Percentiles rank a stretch among this genome's conserved stretches.
Evolutionary conservation across 2,888 invertebrate genomes (phyloP).

Genomic region (Philereme transversata): DNA sequence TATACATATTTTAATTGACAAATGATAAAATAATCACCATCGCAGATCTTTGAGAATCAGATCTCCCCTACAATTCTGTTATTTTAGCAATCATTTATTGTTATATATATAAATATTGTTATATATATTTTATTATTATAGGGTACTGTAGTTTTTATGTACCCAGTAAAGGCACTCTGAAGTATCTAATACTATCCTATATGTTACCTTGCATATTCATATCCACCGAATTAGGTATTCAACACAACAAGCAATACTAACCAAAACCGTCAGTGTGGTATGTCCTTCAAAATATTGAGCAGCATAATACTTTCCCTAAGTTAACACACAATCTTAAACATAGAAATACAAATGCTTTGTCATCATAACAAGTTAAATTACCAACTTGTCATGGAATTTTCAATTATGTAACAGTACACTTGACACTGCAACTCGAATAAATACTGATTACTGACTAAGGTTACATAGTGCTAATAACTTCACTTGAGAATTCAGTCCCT

Average conservation of each 20-base stretch:
- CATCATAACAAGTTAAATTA: constrained; percentile 27
- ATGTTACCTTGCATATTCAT: constrained; percentile 13
- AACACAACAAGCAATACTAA: constrained; percentile 18
- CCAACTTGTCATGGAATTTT: constrained; percentile 37
- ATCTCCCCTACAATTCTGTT: too few relatives aligned
- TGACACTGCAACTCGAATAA: constrained; percentile 43
- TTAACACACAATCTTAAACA: constrained; percentile 13
- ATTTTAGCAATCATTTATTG: too few relatives aligned
- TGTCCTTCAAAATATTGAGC: constrained; percentile 29
- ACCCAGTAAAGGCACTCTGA: constrained; percentile 22
- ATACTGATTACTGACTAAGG: constrained; percentile 54
- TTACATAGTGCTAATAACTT: constrained; percentile 35
- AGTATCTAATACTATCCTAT: constrained; percentile 20
- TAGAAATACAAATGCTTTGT: constrained; percentile 27
- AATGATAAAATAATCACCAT: too few relatives aligned
- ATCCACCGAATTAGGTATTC: constrained; percentile 15
- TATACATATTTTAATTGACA: too few relatives aligned
- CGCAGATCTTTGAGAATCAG: too few relatives aligned
- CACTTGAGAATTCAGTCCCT: constrained; percentile 37
- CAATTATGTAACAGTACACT: constrained; percentile 34
- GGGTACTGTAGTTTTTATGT: neutral
- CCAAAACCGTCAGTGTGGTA: constrained; percentile 8
- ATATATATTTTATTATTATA: neutral
- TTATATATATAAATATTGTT: neutral
- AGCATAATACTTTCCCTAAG: constrained; percentile 13